Conservation (phyloP, 2,888 invertebrate species). For the Archips crataeganus region DNA sequence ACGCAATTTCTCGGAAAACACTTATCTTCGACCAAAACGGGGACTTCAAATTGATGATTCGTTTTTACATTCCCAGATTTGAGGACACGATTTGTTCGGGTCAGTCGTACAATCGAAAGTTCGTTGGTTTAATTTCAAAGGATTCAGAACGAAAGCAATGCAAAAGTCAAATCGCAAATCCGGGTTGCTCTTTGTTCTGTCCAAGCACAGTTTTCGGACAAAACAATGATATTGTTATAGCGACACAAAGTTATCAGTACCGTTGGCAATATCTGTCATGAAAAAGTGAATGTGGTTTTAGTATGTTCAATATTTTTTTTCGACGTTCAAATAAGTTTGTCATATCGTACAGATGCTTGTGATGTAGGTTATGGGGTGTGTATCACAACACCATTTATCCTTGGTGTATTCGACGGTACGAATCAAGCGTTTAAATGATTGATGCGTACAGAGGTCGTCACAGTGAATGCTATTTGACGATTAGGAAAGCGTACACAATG, state of each 20-base stretch:
- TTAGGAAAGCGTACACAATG: constrained; percentile 27
- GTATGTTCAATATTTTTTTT: background rate
- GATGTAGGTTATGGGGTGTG: constrained; percentile 4
- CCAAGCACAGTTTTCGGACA: constrained; percentile 16
- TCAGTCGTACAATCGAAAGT: constrained; percentile 20
- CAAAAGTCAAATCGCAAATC: constrained; percentile 29
- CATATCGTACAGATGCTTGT: background rate
- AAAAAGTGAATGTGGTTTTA: background rate
- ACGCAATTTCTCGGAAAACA: constrained; percentile 4
- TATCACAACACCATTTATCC: constrained; percentile 8
- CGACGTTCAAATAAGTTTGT: background rate
- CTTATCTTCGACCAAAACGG: background rate
- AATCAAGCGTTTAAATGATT: constrained; percentile 30
- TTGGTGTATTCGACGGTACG: constrained; percentile 2
- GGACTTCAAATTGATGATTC: constrained; percentile 15
- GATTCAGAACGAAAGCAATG: background rate
- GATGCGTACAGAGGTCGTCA: constrained; percentile 23
- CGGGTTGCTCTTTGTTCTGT: constrained; percentile 33
- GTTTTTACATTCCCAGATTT: background rate
- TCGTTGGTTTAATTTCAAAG: constrained; percentile 25
- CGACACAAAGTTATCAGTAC: constrained; percentile 15
- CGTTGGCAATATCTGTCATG: background rate
- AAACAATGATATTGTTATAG: constrained; percentile 12
- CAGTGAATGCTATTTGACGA: constrained; percentile 14
- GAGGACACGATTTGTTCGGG: constrained; percentile 27